Conservation (phyloP, 2,888 invertebrate genomes). For the Cheilosia scutellata region DNA sequence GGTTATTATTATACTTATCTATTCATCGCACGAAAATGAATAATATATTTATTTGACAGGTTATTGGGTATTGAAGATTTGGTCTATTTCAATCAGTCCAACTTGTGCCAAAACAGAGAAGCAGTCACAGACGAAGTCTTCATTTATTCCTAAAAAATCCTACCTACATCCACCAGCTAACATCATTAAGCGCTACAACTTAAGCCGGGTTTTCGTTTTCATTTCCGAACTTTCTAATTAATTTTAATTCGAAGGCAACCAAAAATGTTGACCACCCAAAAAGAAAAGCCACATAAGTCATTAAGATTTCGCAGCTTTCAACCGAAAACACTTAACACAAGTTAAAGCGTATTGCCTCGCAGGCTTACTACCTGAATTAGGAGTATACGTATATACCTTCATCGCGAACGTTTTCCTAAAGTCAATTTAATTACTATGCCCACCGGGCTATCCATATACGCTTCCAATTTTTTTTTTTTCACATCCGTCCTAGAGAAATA, state of each 20-base stretch:
- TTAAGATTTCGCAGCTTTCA: constrained; percentile 19
- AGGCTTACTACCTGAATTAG: constrained; percentile 61
- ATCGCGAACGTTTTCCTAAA: constrained; percentile 32
- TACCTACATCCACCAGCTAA: too few species aligned
- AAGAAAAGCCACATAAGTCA: constrained; percentile 25
- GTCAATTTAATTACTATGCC: constrained; percentile 60
- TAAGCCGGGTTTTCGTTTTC: not conserved
- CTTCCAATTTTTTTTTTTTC: constrained; percentile 17
- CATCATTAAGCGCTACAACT: not conserved
- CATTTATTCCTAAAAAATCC: too few species aligned
- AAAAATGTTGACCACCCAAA: constrained; percentile 37
- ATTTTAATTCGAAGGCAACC: not conserved
- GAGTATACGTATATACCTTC: constrained; percentile 12
- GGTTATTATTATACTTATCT: too few species aligned
- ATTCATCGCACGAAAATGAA: too few species aligned
- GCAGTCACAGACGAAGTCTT: too few species aligned
- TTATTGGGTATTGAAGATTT: too few species aligned
- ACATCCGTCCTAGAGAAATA: constrained; percentile 40
- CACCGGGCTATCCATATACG: constrained; percentile 4
- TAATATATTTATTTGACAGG: too few species aligned
- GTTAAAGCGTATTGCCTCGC: constrained; percentile 30
- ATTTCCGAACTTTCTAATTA: constrained; percentile 1
- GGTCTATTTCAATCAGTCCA: too few species aligned
- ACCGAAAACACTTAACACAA: constrained; percentile 40
- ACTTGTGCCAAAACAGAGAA: too few species aligned